phyloP scores from a whole-genome alignment of 2,113 vertebrate genomes.

The Cebus imitator region DNA sequence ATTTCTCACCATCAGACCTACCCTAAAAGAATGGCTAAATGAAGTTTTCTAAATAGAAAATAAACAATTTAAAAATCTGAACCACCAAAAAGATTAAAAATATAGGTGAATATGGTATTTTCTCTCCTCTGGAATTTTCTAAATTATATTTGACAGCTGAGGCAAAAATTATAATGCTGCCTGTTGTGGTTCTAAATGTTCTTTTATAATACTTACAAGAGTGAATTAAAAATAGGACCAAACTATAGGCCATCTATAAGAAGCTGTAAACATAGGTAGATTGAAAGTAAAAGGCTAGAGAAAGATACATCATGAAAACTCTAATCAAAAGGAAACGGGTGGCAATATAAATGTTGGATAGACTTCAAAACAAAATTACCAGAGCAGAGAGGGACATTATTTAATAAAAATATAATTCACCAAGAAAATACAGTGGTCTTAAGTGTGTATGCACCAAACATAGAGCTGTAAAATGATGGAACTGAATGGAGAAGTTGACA shows the following conservation, averaged over 20 bases:
- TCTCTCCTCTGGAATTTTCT: background rate
- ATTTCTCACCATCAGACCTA: background rate
- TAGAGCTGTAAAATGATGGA: background rate
- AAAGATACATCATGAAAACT: background rate
- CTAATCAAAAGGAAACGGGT: background rate
- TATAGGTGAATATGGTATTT: background rate
- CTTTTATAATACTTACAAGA: too few species aligned
- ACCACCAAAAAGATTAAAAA: background rate
- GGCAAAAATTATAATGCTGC: background rate
- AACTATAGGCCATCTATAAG: background rate
- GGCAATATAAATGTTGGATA: background rate
- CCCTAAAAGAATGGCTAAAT: background rate
- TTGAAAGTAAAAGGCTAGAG: background rate
- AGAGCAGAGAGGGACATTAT: background rate
- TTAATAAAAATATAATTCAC: background rate
- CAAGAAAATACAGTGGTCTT: background rate
- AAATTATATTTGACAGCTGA: background rate
- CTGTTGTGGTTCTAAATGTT: background rate
- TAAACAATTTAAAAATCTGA: background rate
- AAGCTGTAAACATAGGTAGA: background rate
- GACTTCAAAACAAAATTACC: background rate
- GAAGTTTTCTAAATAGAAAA: background rate
- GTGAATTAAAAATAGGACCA: background rate
- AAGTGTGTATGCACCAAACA: background rate
- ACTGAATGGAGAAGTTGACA: background rate